Percentiles rank a stretch among this genome's conserved stretches.
These are phyloP conservation scores for Brachyhypopomus gauderio DNA, from an alignment of 2,113 vertebrate genomes.

Conservation along the genomic window DNA sequence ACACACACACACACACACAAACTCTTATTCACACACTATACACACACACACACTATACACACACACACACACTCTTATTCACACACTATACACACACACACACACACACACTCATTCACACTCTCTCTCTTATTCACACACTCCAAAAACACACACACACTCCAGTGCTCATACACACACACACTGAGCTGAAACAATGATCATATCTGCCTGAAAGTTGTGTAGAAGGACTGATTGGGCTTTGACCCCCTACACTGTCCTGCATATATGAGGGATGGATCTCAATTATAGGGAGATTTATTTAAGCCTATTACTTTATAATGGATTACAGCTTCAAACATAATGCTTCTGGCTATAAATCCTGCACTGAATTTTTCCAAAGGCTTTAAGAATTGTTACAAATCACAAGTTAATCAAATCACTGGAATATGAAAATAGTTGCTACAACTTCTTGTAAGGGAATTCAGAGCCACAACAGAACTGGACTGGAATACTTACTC, in stretches of 20 bases:
- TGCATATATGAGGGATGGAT: conserved; percentile 78
- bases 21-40: no score
- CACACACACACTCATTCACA: conserved; percentile 43
- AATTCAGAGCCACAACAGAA: no score
- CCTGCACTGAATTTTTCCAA: conserved; percentile 36
- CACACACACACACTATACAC: no score
- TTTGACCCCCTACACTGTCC: conserved; percentile 79
- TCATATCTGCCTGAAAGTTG: conserved; percentile 49
- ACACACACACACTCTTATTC: no score
- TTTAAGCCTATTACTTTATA: conserved; percentile 75
- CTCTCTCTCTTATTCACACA: conserved; percentile 19
- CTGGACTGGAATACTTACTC: conserved; percentile 33
- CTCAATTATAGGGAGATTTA: conserved; percentile 80
- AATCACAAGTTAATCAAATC: conserved; percentile 18
- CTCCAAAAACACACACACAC: no score
- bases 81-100: no score
- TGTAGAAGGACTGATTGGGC: conserved; percentile 77
- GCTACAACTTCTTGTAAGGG: no score
- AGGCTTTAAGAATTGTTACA: conserved; percentile 45
- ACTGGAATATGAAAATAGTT: no score
- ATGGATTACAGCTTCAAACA: conserved; percentile 78
- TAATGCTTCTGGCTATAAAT: conserved; percentile 76
- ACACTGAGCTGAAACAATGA: conserved; percentile 53
- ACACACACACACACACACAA: no score
- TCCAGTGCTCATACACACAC: conserved; percentile 25